Percentiles rank a stretch among this genome's conserved stretches.
Evolutionary conservation across 2,888 invertebrate species (phyloP).

Genomic region (Mechanitis mazaeus): DNA sequence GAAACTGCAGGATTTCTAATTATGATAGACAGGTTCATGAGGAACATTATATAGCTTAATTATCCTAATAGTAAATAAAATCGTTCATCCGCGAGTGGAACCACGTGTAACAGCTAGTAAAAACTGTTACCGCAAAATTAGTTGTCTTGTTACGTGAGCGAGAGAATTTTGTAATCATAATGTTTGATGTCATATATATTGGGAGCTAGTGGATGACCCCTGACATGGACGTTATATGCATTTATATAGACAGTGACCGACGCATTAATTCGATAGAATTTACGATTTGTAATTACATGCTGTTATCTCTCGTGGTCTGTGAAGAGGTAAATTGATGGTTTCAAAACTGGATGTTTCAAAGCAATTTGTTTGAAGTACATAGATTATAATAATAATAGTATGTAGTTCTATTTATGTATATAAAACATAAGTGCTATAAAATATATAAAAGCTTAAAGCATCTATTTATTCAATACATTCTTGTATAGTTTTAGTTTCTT

Average conservation of each 20-base stretch:
- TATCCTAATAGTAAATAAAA: too few relatives aligned
- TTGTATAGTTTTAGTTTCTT: too few relatives aligned
- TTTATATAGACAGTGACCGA: constrained; percentile 37
- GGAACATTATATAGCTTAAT: too few relatives aligned
- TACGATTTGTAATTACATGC: constrained; percentile 29
- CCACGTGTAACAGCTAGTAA: background rate
- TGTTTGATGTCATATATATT: constrained; percentile 68
- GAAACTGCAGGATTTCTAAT: too few relatives aligned
- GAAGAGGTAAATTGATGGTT: constrained; percentile 15
- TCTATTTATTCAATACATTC: too few relatives aligned
- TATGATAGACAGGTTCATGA: too few relatives aligned
- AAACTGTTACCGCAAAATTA: constrained; percentile 26
- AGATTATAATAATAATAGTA: too few relatives aligned
- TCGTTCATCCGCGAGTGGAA: too few relatives aligned
- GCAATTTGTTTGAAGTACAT: constrained; percentile 4
- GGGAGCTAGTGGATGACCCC: constrained; percentile 69
- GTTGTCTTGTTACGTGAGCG: constrained; percentile 61
- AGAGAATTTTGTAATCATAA: constrained; percentile 69
- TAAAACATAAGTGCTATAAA: too few relatives aligned
- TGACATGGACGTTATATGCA: constrained; percentile 60
- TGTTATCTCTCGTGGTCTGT: constrained; percentile 15
- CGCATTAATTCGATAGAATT: constrained; percentile 36
- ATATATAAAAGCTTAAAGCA: too few relatives aligned
- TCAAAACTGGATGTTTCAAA: background rate
- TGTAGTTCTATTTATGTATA: too few relatives aligned